Evolutionary conservation across 1,140 invertebrate species (phyloP).

Genomic region (Neodiprion fabricii): DNA sequence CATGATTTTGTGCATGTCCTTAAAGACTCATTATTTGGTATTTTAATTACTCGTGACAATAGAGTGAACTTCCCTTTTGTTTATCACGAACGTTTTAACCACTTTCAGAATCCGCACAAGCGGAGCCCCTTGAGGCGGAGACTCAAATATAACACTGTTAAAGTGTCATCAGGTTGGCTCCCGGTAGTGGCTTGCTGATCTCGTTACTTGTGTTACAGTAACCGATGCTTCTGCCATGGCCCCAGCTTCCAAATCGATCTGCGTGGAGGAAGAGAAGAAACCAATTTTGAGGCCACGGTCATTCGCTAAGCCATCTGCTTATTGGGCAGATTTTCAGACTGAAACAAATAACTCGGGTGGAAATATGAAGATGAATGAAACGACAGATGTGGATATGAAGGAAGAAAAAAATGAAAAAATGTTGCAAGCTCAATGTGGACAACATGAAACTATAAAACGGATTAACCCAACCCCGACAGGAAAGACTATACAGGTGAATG

Average conservation of each 20-base stretch:
- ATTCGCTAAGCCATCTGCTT: slow-evolving; percentile 50
- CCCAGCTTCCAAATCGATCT: not conserved
- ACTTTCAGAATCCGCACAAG: not conserved
- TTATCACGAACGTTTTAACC: not conserved
- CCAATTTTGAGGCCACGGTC: slow-evolving; percentile 43
- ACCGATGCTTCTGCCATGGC: not conserved
- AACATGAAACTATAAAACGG: not conserved
- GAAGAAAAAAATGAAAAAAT: not conserved
- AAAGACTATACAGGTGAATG: not conserved
- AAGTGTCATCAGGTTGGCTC: not conserved
- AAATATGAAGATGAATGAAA: not conserved
- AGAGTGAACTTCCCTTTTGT: too few relatives aligned
- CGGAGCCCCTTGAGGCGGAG: not conserved
- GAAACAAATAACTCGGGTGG: not conserved
- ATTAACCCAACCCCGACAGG: not conserved
- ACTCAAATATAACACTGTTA: not conserved
- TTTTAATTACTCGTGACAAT: too few relatives aligned
- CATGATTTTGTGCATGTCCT: too few relatives aligned
- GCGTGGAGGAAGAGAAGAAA: slow-evolving; percentile 19
- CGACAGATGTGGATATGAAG: not conserved
- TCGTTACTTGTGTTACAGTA: not conserved
- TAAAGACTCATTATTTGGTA: too few relatives aligned
- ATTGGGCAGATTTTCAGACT: slow-evolving; percentile 36
- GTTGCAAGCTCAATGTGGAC: not conserved
- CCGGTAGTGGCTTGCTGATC: not conserved